Percentiles rank a stretch among this genome's conserved stretches.
phyloP scores from a whole-genome alignment of 1,140 invertebrate genomes.

The Ceratina japonica region DNA sequence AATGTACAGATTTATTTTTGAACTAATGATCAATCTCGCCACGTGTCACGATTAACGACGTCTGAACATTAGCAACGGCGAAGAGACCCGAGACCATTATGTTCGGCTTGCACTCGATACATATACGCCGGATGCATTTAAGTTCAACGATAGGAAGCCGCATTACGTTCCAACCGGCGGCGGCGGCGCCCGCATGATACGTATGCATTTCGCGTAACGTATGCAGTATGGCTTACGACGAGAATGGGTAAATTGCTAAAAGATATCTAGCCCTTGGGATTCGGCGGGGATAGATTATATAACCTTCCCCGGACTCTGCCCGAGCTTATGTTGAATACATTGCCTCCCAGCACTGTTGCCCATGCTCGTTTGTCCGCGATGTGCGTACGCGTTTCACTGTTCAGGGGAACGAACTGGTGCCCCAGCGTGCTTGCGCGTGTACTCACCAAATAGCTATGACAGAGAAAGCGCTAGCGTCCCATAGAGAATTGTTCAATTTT shows the following conservation, averaged over 20 bases:
- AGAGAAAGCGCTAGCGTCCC: slow-evolving; percentile 47
- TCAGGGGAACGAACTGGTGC: no score
- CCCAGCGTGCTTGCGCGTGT: slow-evolving; percentile 4
- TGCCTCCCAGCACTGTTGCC: slow-evolving; percentile 18
- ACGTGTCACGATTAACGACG: neutral
- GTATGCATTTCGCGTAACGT: slow-evolving; percentile 52
- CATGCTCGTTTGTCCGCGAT: slow-evolving; percentile 19
- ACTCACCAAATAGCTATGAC: slow-evolving; percentile 27
- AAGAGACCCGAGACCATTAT: slow-evolving; percentile 38
- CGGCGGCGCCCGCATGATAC: slow-evolving; percentile 25
- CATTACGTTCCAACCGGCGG: slow-evolving; percentile 37
- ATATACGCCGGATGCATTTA: slow-evolving; percentile 33
- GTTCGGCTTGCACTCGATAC: slow-evolving; percentile 31
- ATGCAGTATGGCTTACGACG: slow-evolving; percentile 37
- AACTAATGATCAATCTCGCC: neutral
- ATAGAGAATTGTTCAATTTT: slow-evolving; percentile 72
- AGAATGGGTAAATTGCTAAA: slow-evolving; percentile 70
- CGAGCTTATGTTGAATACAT: slow-evolving; percentile 60
- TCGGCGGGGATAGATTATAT: slow-evolving; percentile 63
- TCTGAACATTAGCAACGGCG: neutral
- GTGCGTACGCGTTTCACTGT: slow-evolving; percentile 13
- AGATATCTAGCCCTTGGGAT: slow-evolving; percentile 69
- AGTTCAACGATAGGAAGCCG: slow-evolving; percentile 46
- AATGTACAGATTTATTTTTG: neutral
- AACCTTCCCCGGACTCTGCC: slow-evolving; percentile 46